Evolutionary conservation across 2,113 vertebrate genomes (phyloP).

Genomic region (Stigmatopora nigra): DNA sequence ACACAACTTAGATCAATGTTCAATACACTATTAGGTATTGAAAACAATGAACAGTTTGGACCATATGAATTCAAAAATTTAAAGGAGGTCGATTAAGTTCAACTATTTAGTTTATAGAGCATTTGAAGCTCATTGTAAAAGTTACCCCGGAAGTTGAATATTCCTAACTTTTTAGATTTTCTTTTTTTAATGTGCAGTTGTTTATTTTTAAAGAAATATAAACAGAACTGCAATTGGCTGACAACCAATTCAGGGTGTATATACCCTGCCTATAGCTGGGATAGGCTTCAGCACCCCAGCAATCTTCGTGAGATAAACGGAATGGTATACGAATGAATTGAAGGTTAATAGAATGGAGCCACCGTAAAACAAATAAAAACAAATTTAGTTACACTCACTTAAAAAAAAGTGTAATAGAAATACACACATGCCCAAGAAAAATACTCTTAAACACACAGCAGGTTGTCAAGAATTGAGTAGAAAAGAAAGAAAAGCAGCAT

Average conservation of each 20-base stretch:
- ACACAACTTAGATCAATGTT: neutral
- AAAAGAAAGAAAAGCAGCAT: neutral
- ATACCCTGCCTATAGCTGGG: too few relatives aligned
- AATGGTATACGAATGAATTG: too few relatives aligned
- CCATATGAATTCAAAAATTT: neutral
- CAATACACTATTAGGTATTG: neutral
- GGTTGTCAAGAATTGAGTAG: constrained; percentile 19
- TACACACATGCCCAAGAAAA: constrained; percentile 29
- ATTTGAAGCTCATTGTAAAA: neutral
- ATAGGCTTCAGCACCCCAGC: too few relatives aligned
- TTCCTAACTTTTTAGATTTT: neutral
- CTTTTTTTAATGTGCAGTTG: neutral
- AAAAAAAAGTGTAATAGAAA: neutral
- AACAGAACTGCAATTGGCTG: too few relatives aligned
- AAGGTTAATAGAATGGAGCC: neutral
- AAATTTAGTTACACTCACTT: neutral
- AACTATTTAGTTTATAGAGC: neutral
- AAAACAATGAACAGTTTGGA: neutral
- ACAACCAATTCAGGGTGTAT: too few relatives aligned
- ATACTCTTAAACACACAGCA: constrained; percentile 6
- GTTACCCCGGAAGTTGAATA: neutral
- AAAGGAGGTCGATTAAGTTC: neutral
- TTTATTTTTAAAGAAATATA: neutral
- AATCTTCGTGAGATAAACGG: too few relatives aligned
- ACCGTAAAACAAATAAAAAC: neutral